Percentiles rank a stretch among this genome's conserved stretches.
Evolutionary conservation across 2,888 invertebrate genomes (phyloP).

Genomic region (Coelogynopora nodosa): DNA sequence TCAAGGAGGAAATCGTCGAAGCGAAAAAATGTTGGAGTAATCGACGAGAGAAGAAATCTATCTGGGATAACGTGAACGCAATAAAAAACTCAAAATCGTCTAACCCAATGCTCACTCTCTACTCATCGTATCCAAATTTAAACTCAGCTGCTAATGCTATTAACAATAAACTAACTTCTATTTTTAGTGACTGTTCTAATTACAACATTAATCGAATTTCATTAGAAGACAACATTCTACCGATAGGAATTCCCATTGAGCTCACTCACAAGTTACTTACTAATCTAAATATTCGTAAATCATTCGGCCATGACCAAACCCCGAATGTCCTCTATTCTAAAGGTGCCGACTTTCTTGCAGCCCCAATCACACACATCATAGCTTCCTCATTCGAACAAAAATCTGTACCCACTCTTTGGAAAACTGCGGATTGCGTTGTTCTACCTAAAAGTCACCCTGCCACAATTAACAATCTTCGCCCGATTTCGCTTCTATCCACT

Average conservation of each 20-base stretch:
- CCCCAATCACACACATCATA: neutral
- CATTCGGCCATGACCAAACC: slow-evolving; percentile 2
- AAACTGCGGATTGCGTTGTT: neutral
- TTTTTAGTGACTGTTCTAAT: neutral
- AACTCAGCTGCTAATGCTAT: neutral
- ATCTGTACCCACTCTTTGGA: neutral
- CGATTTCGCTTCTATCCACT: neutral
- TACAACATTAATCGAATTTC: slow-evolving; percentile 10
- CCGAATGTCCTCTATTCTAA: neutral
- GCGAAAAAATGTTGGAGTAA: slow-evolving; percentile 19
- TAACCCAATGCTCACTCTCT: neutral
- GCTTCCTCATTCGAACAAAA: slow-evolving; percentile 20
- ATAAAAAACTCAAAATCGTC: slow-evolving; percentile 10
- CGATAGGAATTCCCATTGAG: neutral
- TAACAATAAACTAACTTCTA: slow-evolving; percentile 6
- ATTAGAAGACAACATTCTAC: neutral
- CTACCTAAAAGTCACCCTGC: neutral
- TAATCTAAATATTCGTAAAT: slow-evolving; percentile 12
- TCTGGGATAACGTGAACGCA: neutral
- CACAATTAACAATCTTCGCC: slow-evolving; percentile 11
- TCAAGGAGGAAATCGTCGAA: slow-evolving; percentile 5
- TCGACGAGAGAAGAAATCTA: neutral
- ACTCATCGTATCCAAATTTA: neutral
- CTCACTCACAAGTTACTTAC: slow-evolving; percentile 15
- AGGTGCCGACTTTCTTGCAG: neutral